A percentile compares a stretch with the other conserved stretches of the same genome.
phyloP scores from a whole-genome alignment of 2,888 invertebrate genomes.

The Cantharis rustica region DNA sequence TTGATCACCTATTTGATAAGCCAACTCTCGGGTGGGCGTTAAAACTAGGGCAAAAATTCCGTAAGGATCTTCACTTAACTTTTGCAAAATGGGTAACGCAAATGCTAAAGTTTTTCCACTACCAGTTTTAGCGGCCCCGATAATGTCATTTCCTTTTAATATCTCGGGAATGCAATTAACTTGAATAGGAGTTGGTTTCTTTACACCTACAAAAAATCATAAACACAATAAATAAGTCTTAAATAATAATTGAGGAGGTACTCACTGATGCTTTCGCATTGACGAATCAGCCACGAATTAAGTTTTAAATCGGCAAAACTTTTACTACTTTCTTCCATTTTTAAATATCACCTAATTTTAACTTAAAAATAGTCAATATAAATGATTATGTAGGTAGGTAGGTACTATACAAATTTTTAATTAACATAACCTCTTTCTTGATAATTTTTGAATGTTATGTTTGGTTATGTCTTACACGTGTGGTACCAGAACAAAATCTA shows the following conservation, averaged over 20 bases:
- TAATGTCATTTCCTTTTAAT: conserved; percentile 80
- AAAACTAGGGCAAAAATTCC: conserved; percentile 94
- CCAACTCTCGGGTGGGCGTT: conserved; percentile 93
- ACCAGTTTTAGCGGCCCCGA: conserved; percentile 97
- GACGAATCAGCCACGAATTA: conserved; percentile 75
- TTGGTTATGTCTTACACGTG: too few relatives aligned
- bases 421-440: not conserved
- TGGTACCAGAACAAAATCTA: too few relatives aligned
- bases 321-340: conserved; percentile 30
- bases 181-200: conserved; percentile 81
- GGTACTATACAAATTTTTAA: too few relatives aligned
- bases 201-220: conserved; percentile 65
- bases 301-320: conserved; percentile 68
- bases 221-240: not conserved
- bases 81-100: conserved; percentile 87
- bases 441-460: too few relatives aligned
- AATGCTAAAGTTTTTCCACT: conserved; percentile 98
- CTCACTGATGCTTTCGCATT: conserved; percentile 71
- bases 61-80: conserved; percentile 90
- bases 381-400: too few relatives aligned
- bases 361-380: too few relatives aligned
- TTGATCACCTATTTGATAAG: conserved; percentile 94
- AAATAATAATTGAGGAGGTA: conserved; percentile 19
- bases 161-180: conserved; percentile 79
- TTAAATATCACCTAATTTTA: not conserved